A percentile compares a stretch with the other conserved stretches of the same genome.
Conservation (phyloP, 2,113 vertebrate species). For the Dasyornis broadbenti region DNA sequence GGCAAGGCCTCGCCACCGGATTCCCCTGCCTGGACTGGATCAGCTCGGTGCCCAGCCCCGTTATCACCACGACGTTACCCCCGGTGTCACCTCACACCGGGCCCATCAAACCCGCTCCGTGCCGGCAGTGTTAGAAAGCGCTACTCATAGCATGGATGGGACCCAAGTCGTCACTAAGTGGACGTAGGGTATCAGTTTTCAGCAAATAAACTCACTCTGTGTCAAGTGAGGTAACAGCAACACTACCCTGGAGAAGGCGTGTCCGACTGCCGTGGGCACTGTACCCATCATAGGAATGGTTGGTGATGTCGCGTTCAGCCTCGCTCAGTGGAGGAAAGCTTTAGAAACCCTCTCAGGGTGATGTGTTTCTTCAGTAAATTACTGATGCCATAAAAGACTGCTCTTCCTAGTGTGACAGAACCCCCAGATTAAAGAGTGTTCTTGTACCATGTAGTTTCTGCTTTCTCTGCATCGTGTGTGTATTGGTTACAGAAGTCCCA, state of each 20-base stretch:
- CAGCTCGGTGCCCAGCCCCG: background rate
- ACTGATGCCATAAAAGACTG: constrained; percentile 6
- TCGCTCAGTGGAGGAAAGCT: constrained; percentile 15
- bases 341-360: constrained; percentile 49
- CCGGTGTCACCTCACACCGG: background rate
- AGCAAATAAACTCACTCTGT: background rate
- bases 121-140: background rate
- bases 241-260: constrained; percentile 27
- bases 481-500: background rate
- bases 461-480: background rate
- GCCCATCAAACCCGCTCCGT: background rate
- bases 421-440: background rate
- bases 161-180: background rate
- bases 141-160: background rate
- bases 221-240: constrained; percentile 4
- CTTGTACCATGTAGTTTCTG: background rate
- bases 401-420: background rate
- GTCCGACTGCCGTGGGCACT: background rate
- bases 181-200: background rate
- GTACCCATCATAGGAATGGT: background rate
- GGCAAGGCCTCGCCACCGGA: accelerated
- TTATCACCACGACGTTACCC: background rate
- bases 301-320: background rate
- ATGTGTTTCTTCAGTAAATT: constrained; percentile 37
- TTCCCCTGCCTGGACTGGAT: background rate